Evolutionary conservation across 2,888 invertebrate species (phyloP).

Genomic region (Rhogogaster chlorosoma): DNA sequence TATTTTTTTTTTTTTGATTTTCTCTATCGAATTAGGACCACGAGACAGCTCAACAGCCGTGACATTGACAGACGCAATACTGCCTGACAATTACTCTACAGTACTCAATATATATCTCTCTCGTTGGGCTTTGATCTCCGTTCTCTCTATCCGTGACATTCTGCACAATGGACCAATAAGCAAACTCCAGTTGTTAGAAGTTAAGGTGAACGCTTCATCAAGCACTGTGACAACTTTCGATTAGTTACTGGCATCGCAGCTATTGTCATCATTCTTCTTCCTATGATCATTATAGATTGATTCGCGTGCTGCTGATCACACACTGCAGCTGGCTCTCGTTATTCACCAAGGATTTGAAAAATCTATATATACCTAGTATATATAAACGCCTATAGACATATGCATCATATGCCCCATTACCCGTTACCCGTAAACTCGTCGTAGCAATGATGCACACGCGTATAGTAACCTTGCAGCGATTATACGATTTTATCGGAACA

Average conservation of each 20-base stretch:
- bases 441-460: slow-evolving; percentile 8
- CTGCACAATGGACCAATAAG: slow-evolving; percentile 23
- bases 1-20: background rate
- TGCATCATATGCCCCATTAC: background rate
- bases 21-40: background rate
- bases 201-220: slow-evolving; percentile 39
- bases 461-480: background rate
- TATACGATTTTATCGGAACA: background rate
- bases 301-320: slow-evolving; percentile 3
- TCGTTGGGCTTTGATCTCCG: slow-evolving; percentile 19
- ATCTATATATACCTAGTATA: background rate
- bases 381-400: background rate
- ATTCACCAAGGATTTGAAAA: slow-evolving; percentile 22
- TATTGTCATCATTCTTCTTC: slow-evolving; percentile 29
- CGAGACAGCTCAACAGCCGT: background rate
- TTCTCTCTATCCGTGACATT: slow-evolving; percentile 26
- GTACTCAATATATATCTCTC: slow-evolving; percentile 24
- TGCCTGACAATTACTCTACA: background rate
- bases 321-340: background rate
- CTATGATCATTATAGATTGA: background rate
- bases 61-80: slow-evolving; percentile 34
- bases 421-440: background rate
- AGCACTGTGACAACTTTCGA: background rate
- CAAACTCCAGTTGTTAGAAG: slow-evolving; percentile 1
- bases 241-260: background rate